Evolutionary conservation across 2,888 invertebrate species (phyloP), one percentile per base, ranked within the genome.

Genomic region (Drosophila phalerata): DNA sequence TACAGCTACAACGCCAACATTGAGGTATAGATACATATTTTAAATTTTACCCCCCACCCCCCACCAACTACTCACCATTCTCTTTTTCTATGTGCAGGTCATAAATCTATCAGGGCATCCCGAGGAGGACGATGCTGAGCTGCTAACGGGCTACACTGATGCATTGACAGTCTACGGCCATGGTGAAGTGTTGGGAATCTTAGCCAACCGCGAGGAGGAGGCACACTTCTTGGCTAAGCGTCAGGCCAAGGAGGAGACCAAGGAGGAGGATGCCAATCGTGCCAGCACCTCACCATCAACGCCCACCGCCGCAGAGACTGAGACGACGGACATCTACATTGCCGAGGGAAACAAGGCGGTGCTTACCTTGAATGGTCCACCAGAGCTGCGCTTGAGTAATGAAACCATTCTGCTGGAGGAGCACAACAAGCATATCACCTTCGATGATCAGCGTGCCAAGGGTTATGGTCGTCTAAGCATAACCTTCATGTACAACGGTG

Each of bases 1-100:
- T 94, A 94, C 82, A 94, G 94, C 77, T 93, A 94, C 79, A 94
- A 94, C 90, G 94, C 94, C 76, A 94, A 94, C 89, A 94, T 94
- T 22, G 94, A 94, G 93, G 95, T 92, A 62, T 67, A 82, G 82
- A 77, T 62, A 56, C 15, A 22, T 5, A 22, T 2, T n/a, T 1
- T 6, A 15, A 15, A n/a, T 47, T 9, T 1, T 8, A 9, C 22
- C 9, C 22, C 48, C 30, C 1, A 15, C 9, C 9, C 9, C 22
- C 48, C n/a, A 53, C 30, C 15, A 25, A 47, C 1, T 9, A 17
- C 11, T n/a, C 5, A 19, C 13, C 42, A 13, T n/a, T 6, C 6
- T 28, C 28, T 28, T 5, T 13, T 8, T 15, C 4, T 15, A 28
- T 28, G 25, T 30, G 0, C 85, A 95, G 95, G 93, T 94, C 68